Base-by-base conservation (phyloP, 2,888 invertebrate genomes). In the Cheiracanthium punctorium region DNA sequence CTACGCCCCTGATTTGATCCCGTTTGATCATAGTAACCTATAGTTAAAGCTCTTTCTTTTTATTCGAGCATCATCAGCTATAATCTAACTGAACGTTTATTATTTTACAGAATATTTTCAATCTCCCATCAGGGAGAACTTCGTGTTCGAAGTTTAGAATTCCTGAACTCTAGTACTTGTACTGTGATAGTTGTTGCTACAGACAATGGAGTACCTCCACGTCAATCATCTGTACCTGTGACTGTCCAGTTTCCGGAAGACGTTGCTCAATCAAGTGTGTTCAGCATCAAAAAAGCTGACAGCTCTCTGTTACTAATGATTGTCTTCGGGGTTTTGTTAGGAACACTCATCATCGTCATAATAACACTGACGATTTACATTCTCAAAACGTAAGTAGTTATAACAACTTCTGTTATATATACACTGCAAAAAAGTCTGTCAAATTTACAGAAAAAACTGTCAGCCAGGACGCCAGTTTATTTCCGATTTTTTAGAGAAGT, bases 121-220 rank as follows among this genome's bases (percentile, higher is more conserved):
- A 93, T 95, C 89, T 94, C 93, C 89, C 93, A 93, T 33, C 92
- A 93, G 73, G 96, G 95, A 37, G 95, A 95, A 90, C 93, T 97
- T 29, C 91, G 91, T 33, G 91, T 91, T n/a, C 87, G 86, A 64
- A 90, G 89, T 76, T 82, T 90, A 1, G 90, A 89, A 12, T 80
- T 88, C 17, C 88, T 92, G 28, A 94, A 93, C 91, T 89, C 92
- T 30, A 93, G 94, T 29, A 93, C 94, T 70, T 94, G 96, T 70
- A 95, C 95, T 92, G 93, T 96, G 75, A 94, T 96, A 67, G 96
- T 96, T 52, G 95, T 96, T 70, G 97, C 97, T 29, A 94, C 94
- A 0, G 97, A 97, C 92, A 95, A 95, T 17, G 97, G 97, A 20
- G 93, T 93, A 28, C 97, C 97, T n/a, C 95, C 96, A 0, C 88